Conservation (phyloP, 2,888 invertebrate species). For the Meiosimyza platycephala region DNA sequence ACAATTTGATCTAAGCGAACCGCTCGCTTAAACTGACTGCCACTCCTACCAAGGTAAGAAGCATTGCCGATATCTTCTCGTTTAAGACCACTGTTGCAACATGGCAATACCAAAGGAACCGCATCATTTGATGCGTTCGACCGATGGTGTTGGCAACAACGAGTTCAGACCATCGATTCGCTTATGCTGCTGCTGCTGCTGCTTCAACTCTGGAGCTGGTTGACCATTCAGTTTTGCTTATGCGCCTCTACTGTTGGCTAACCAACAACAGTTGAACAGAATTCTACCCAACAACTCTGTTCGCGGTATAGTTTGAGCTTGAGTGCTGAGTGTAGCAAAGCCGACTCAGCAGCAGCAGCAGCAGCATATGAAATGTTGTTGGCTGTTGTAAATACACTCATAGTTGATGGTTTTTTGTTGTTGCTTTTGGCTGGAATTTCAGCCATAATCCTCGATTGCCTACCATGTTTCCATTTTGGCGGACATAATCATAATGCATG, state of each 20-base stretch:
- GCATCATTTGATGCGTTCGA: neutral
- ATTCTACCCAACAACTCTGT: no score
- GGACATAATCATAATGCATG: slow-evolving; percentile 60
- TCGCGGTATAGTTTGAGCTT: no score
- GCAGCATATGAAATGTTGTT: slow-evolving; percentile 8
- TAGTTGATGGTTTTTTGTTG: slow-evolving; percentile 1
- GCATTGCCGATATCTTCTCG: no score
- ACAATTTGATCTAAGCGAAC: no score
- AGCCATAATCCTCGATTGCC: slow-evolving; percentile 18
- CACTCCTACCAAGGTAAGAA: no score
- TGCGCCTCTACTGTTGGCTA: neutral
- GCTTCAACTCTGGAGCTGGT: slow-evolving; percentile 1
- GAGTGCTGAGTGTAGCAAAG: no score
- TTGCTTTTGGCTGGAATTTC: slow-evolving; percentile 19
- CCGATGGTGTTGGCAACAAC: slow-evolving; percentile 12
- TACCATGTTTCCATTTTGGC: slow-evolving; percentile 34
- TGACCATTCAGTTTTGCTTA: slow-evolving; percentile 4
- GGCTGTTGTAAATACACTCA: neutral
- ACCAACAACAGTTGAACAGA: no score
- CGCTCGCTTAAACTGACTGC: no score
- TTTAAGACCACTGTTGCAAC: no score
- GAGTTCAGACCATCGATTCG: neutral
- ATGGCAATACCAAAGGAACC: neutral
- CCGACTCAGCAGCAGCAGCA: neutral
- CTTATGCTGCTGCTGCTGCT: slow-evolving; percentile 1